These are phyloP conservation scores for Camelus dromedarius DNA, from an alignment of 2,113 vertebrate species.

Conservation along the genomic window DNA sequence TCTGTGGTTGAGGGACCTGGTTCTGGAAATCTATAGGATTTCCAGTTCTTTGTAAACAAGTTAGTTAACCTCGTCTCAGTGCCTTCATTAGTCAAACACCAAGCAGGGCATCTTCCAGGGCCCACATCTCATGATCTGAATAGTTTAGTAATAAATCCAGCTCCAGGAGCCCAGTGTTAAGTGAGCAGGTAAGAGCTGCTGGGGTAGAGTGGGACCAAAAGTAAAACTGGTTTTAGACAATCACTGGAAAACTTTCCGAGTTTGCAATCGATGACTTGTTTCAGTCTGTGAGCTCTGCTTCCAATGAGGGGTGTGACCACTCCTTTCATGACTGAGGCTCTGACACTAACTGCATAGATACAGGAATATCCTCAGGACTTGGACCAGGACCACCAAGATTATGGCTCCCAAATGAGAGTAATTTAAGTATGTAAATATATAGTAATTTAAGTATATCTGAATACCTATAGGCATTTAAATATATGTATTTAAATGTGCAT, in stretches of 20 bases:
- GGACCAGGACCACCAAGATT: not conserved
- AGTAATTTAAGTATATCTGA: not conserved
- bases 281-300: not conserved
- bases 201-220: not conserved
- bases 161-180: not conserved
- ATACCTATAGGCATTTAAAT: not conserved
- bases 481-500: not conserved
- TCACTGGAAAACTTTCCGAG: not conserved
- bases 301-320: fast-evolving
- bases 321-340: not conserved
- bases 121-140: not conserved
- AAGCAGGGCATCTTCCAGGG: not conserved
- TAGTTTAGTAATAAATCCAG: not conserved
- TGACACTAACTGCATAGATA: fast-evolving
- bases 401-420: not conserved
- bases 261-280: not conserved
- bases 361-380: fast-evolving
- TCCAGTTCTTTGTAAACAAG: not conserved
- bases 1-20: not conserved
- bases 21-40: not conserved
- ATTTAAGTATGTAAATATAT: not conserved
- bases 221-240: not conserved
- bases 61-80: not conserved
- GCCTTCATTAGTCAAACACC: not conserved
- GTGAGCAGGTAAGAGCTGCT: not conserved